A percentile compares a stretch with the other conserved stretches of the same genome.
Evolutionary conservation across 2,888 invertebrate species (phyloP).

Genomic region (Sinotaia quadrata): DNA sequence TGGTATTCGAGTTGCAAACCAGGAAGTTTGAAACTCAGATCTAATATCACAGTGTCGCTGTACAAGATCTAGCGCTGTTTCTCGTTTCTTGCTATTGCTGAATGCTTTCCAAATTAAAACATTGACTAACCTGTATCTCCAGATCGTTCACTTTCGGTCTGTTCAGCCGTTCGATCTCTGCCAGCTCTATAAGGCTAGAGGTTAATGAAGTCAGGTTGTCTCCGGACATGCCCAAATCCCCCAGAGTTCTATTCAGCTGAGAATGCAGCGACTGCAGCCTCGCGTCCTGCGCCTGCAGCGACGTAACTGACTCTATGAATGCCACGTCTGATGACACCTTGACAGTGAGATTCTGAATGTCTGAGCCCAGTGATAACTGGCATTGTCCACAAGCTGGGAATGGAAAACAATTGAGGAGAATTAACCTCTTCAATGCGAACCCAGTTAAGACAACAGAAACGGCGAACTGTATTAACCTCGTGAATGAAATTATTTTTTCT

Average conservation of each 20-base stretch:
- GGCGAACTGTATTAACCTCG: too few species aligned
- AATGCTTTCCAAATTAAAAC: too few species aligned
- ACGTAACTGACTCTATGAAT: conserved; percentile 30
- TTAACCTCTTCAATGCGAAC: too few species aligned
- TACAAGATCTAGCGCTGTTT: too few species aligned
- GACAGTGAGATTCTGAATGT: conserved; percentile 38
- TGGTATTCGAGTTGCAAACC: too few species aligned
- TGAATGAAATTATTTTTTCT: too few species aligned
- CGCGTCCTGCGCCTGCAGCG: conserved; percentile 41
- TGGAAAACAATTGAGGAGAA: too few species aligned
- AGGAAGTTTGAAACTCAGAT: too few species aligned
- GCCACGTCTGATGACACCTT: conserved; percentile 30
- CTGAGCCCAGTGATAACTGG: conserved; percentile 50
- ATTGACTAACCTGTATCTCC: not conserved
- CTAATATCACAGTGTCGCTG: too few species aligned
- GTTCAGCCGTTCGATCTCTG: not conserved
- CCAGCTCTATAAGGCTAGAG: not conserved
- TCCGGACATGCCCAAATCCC: conserved; percentile 37
- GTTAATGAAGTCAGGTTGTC: conserved; percentile 21
- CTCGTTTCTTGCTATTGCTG: too few species aligned
- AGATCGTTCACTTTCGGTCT: not conserved
- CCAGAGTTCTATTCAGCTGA: conserved; percentile 31
- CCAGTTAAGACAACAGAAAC: too few species aligned
- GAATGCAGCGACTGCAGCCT: conserved; percentile 34
- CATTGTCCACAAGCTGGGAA: conserved; percentile 50